Base-by-base conservation (phyloP, 2,888 invertebrate genomes). In the Phymatocera aterrima region DNA sequence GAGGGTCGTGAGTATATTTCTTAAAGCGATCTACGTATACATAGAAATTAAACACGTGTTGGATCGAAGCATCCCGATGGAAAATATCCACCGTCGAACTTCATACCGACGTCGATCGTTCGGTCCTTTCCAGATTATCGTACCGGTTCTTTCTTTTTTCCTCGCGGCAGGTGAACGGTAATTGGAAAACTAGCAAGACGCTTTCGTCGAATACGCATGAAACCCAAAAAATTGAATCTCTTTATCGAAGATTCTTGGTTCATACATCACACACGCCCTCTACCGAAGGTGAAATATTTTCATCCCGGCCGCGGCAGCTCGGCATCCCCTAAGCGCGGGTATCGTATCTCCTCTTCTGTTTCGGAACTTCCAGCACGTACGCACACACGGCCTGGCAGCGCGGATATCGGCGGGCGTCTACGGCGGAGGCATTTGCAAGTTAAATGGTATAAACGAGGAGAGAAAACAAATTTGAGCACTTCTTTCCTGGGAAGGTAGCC, bases 341-440 rank as follows among this genome's bases (percentile, higher is more conserved):
- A 77, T 57, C 61, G 78, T 37, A 77, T 70, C 77, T 80, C 75
- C 48, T 77, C 54, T 43, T 21, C n/a, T 79, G 81, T 83, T 83
- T 80, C 83, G 61, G 81, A 82, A 82, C 83, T 83, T 84, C 83
- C 80, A 4, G 6, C 48, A n/a, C 48, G 48, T 46, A 70, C 31
- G 48, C 87, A 87, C 87, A 87, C 85, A 86, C 85, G 86, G 83
- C 84, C n/a, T n/a, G n/a, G n/a, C n/a, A n/a, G 79, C 80, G 81
- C 65, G 83, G 82, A 84, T 86, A 85, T 84, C 12, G 6, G 60
- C 48, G 83, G 79, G 82, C 75, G 79, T 82, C 84, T 83, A 84
- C 84, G 79, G 83, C 74, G 81, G 86, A 82, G 83, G 84, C 85
- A 88, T 88, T 88, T 88, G 86, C 87, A 88, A 88, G 87, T 88